Evolutionary conservation across 2,797 vertebrate genomes (phyloP).

Genomic region (Pangasius krempfi): DNA sequence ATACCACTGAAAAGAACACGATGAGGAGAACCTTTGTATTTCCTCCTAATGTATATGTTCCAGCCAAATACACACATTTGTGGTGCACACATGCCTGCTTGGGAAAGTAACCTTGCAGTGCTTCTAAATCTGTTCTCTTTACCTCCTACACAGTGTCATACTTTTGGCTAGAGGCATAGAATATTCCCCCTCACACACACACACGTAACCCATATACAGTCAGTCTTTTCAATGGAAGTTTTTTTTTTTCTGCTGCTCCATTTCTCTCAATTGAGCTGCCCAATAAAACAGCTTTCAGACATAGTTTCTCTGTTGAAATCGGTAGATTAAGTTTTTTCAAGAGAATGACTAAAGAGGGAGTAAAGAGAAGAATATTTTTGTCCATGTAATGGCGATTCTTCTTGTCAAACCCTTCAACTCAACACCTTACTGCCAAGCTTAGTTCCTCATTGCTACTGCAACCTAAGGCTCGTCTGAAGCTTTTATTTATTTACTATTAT

Average conservation of each 20-base stretch:
- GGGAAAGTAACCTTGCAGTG: slow-evolving; percentile 27
- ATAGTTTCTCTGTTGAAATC: not conserved
- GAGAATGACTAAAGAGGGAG: not conserved
- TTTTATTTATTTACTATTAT: not conserved
- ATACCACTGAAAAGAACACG: not conserved
- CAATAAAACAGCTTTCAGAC: not conserved
- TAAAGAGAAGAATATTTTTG: not conserved
- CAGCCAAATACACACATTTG: not conserved
- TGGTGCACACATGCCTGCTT: slow-evolving; percentile 16
- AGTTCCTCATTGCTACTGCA: not conserved
- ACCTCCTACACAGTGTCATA: slow-evolving; percentile 40
- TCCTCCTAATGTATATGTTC: not conserved
- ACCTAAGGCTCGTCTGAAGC: not conserved
- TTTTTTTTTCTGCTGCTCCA: not conserved
- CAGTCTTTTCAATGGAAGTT: not conserved
- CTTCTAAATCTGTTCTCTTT: slow-evolving; percentile 40
- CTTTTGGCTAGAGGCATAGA: slow-evolving; percentile 12
- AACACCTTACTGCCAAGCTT: not conserved
- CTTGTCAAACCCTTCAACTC: not conserved
- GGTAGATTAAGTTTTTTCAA: not conserved
- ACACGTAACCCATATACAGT: slow-evolving; percentile 27
- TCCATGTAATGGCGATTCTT: not conserved
- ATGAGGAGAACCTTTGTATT: not conserved
- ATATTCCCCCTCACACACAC: not conserved
- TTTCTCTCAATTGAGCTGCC: not conserved